Evolutionary conservation across 2,888 invertebrate species (phyloP).

Genomic region (Antheraea yamamai): DNA sequence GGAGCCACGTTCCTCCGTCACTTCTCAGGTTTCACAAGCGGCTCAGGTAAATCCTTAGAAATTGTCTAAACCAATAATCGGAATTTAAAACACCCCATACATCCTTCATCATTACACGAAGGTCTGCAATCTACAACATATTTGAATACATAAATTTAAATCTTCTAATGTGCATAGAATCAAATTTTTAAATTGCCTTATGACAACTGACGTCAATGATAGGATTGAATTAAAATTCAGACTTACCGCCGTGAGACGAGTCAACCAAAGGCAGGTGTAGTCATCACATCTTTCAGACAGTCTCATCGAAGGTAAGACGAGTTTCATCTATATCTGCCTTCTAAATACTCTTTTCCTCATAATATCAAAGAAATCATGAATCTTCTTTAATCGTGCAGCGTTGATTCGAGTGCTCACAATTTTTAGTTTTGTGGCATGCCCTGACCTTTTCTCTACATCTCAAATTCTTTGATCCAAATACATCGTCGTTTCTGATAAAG

Average conservation of each 20-base stretch:
- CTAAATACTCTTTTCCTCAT: slow-evolving; percentile 25
- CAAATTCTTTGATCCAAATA: slow-evolving; percentile 26
- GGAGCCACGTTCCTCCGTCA: slow-evolving; percentile 72
- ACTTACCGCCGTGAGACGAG: slow-evolving; percentile 76
- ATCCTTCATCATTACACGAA: not conserved
- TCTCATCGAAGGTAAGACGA: slow-evolving; percentile 89
- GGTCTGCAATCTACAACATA: not conserved
- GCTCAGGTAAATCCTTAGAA: slow-evolving; percentile 52
- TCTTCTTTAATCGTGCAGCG: slow-evolving; percentile 12
- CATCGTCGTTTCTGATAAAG: slow-evolving; percentile 36
- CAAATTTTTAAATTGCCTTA: not conserved
- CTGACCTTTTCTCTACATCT: slow-evolving; percentile 37
- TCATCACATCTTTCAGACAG: slow-evolving; percentile 94
- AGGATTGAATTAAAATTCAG: slow-evolving; percentile 40
- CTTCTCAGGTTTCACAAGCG: slow-evolving; percentile 71
- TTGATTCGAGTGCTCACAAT: not conserved
- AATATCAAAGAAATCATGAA: slow-evolving; percentile 21
- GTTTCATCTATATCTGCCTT: slow-evolving; percentile 17
- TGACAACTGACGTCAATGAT: not conserved
- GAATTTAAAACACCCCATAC: not conserved
- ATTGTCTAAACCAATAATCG: not conserved
- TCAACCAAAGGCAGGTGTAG: slow-evolving; percentile 90
- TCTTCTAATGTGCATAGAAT: not conserved
- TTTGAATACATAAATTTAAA: not conserved
- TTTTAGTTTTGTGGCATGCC: slow-evolving; percentile 23